Conservation (phyloP, 1,140 invertebrate species). For the Caenorhabditis brenneri region DNA sequence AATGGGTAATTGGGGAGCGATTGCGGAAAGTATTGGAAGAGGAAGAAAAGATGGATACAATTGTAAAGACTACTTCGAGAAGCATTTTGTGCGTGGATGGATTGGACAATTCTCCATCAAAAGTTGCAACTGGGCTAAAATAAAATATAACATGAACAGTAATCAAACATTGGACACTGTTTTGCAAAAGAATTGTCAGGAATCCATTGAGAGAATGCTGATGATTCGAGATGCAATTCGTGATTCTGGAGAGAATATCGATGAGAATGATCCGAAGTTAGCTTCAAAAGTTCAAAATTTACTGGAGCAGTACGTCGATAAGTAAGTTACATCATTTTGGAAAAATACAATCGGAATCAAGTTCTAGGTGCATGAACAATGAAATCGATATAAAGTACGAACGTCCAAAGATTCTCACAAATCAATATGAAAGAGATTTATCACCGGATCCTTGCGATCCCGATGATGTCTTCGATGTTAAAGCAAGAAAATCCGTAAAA, state of each 20-base stretch:
- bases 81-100: conserved; percentile 21
- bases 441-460: not conserved
- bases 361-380: not conserved
- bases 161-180: conserved; percentile 16
- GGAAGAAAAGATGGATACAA: not conserved
- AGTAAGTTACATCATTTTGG: not conserved
- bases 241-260: not conserved
- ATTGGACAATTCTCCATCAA: conserved; percentile 6
- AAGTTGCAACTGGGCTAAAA: not conserved
- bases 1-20: conserved; percentile 21
- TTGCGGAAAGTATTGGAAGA: not conserved
- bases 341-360: not conserved
- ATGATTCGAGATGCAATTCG: conserved; percentile 1
- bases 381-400: conserved; percentile 13
- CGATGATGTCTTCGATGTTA: not conserved
- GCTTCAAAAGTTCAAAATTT: not conserved
- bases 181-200: not conserved
- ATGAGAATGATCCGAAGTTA: not conserved
- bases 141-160: not conserved
- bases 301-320: not conserved
- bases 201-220: conserved; percentile 5
- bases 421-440: not conserved
- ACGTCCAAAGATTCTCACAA: not conserved
- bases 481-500: not conserved
- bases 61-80: conserved; percentile 11